These are phyloP conservation scores for Gambusia holbrooki DNA, from an alignment of 2,113 vertebrate species.

Conservation along the genomic window DNA sequence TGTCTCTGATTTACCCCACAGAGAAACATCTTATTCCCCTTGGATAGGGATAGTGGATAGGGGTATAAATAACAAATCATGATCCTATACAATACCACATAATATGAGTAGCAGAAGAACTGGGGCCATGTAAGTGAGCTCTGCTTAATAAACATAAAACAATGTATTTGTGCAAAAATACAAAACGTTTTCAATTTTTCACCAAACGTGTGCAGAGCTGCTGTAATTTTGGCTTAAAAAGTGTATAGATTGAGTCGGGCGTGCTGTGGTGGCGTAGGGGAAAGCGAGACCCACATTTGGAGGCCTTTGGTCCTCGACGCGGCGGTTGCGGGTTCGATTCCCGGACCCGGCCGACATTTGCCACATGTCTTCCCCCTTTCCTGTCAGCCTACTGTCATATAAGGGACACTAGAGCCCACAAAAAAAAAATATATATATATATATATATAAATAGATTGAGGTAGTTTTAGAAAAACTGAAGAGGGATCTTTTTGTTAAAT, in stretches of 20 bases:
- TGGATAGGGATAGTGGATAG: conserved; percentile 10
- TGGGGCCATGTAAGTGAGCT: conserved; percentile 70
- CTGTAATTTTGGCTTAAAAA: neutral
- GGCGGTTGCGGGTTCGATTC: no score
- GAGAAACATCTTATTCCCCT: conserved; percentile 7
- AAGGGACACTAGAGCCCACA: no score
- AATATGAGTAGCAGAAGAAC: conserved; percentile 81
- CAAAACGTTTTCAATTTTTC: no score
- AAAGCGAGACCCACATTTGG: no score
- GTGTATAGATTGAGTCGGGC: no score
- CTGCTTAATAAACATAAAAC: conserved; percentile 76
- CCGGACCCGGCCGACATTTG: no score
- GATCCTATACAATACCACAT: conserved; percentile 76
- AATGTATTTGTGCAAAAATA: conserved; percentile 16
- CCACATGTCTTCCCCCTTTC: no score
- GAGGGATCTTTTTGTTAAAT: neutral
- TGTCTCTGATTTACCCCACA: conserved; percentile 15
- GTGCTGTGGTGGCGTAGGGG: no score
- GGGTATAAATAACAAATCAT: conserved; percentile 34
- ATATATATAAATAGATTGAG: no score
- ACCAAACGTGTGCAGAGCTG: neutral
- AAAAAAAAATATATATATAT: no score
- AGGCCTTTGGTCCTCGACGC: no score
- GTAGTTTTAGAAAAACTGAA: neutral
- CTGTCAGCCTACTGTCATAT: no score